Base-by-base conservation (phyloP, 2,797 vertebrate genomes). In the Micrastur ruficollis region DNA sequence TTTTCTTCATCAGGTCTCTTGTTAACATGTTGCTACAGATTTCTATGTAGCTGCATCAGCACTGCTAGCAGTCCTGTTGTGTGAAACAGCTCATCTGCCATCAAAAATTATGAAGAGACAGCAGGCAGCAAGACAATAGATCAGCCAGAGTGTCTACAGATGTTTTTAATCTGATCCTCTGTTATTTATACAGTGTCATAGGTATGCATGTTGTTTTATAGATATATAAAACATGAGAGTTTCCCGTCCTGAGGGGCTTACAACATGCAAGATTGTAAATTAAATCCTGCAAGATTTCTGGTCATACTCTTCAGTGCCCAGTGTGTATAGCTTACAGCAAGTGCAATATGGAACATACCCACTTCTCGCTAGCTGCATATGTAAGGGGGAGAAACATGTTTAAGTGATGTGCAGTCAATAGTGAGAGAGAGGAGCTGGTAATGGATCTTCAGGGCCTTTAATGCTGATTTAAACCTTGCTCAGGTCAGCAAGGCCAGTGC, bases 121-220 rank as follows among this genome's bases (percentile, higher is more conserved):
- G 86, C 89, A 89, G 84, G 81, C 78, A 95, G 65, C 65, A 91
- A 96, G 87, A 96, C 79, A 91, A 95, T 55, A 86, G 83, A 88
- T 92, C 89, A 86, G 67, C 49, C 72, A 72, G 75, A 67, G 78
- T 73, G 52, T 76, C 89, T 93, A 34, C 95, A 95, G 94, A 92
- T 96, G 96, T 95, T 96, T 95, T 86, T 86, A 86, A 96, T 96
- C 62, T 16, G 8, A 83, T 83, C 32, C 58, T 75, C 62, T 83
- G 66, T 95, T 94, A 88, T 91, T 95, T 95, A 94, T 88, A 75
- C 72, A 80, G 89, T 93, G 92, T 82, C 86, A 91, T 71, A 96
- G 79, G 89, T 94, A 94, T 88, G 81, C 81, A 50, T 81, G 84
- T 87, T 94, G 79, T 88, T 94, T 93, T 95, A 90, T n/a, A 81